phyloP scores from a whole-genome alignment of 2,113 vertebrate species.

The Pygoscelis antarcticus region DNA sequence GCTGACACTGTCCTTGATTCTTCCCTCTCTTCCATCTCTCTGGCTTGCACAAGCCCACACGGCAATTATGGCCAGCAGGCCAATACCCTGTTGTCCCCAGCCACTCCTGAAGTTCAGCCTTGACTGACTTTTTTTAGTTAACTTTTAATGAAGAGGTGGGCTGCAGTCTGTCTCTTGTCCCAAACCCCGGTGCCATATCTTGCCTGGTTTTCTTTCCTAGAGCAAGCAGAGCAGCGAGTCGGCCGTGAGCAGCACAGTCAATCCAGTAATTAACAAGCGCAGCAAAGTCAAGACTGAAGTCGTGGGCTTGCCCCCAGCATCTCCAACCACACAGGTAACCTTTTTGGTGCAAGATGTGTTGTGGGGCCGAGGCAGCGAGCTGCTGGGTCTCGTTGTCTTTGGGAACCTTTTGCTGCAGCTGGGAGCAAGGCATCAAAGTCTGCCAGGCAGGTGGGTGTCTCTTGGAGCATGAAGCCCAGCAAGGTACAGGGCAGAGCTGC shows the following conservation, averaged over 20 bases:
- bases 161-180: neutral
- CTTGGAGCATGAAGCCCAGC: neutral
- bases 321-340: conserved; percentile 83
- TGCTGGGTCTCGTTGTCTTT: neutral
- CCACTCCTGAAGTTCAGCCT: neutral
- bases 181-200: neutral
- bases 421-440: neutral
- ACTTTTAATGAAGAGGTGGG: neutral
- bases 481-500: neutral
- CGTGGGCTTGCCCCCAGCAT: conserved; percentile 76
- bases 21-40: neutral
- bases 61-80: neutral
- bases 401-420: neutral
- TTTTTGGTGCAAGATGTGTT: fast-evolving
- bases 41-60: neutral
- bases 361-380: fast-evolving
- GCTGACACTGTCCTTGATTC: neutral
- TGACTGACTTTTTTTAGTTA: neutral
- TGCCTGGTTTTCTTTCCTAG: conserved; percentile 51
- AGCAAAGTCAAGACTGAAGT: conserved; percentile 89
- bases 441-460: neutral
- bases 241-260: conserved; percentile 88
- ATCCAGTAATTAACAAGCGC: conserved; percentile 86
- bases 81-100: neutral
- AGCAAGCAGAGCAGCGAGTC: conserved; percentile 83